Conservation (phyloP, 2,797 vertebrate species). For the Mormyrus proboscirostris region DNA sequence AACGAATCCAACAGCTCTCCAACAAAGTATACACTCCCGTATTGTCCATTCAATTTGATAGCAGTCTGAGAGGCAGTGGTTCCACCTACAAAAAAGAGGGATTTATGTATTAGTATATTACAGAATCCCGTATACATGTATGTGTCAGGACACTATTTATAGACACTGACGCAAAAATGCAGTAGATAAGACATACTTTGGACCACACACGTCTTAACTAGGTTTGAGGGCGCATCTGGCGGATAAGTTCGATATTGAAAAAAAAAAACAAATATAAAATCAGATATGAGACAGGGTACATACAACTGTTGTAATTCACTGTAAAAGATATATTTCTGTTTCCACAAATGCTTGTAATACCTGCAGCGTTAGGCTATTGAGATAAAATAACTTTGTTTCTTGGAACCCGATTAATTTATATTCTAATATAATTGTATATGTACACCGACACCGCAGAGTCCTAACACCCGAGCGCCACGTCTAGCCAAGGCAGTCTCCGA, state of each 20-base stretch:
- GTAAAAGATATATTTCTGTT: not conserved
- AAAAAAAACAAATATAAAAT: not conserved
- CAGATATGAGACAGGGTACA: not conserved
- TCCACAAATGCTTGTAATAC: not conserved
- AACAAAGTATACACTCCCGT: not conserved
- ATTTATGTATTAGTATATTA: not conserved
- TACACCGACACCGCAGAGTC: not conserved
- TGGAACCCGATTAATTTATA: not conserved
- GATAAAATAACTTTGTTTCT: not conserved
- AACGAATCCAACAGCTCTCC: not conserved
- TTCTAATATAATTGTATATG: not conserved
- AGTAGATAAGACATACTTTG: not conserved
- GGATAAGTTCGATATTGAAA: not conserved
- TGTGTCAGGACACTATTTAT: not conserved
- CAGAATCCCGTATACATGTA: not conserved
- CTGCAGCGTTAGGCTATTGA: not conserved
- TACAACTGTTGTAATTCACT: not conserved
- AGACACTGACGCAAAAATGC: not conserved
- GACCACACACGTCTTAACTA: not conserved
- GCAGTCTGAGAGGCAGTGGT: constrained; percentile 1
- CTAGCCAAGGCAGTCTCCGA: not conserved
- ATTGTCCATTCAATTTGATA: constrained; percentile 9
- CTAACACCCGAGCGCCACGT: not conserved
- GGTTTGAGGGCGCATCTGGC: not conserved
- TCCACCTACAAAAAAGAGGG: constrained; percentile 24